Conservation (phyloP, 2,888 invertebrate genomes). For the Stenichneumon culpator region DNA sequence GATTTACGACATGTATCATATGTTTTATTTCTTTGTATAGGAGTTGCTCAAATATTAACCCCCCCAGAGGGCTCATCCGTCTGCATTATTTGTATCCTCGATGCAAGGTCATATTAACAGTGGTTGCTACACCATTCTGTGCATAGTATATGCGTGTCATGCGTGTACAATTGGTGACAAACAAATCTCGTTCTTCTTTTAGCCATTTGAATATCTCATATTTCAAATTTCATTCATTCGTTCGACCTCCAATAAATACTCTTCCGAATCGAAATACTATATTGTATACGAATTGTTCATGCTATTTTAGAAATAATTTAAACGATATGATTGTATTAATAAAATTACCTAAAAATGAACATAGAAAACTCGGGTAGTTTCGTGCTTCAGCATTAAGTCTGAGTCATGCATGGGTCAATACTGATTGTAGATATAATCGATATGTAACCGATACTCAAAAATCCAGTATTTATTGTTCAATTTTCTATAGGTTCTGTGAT, state of each 20-base stretch:
- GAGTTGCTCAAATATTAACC: constrained; percentile 33
- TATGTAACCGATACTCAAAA: constrained; percentile 10
- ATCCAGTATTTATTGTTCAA: constrained; percentile 44
- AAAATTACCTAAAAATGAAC: background rate
- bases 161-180: constrained; percentile 5
- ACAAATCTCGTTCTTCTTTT: background rate
- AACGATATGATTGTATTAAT: background rate
- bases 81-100: background rate
- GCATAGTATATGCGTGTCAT: background rate
- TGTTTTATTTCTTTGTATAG: background rate
- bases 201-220: constrained; percentile 9
- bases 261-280: constrained; percentile 7
- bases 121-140: background rate
- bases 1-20: background rate
- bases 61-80: background rate
- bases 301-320: background rate
- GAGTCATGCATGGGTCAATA: background rate
- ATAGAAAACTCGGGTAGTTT: background rate
- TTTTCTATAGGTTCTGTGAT: constrained; percentile 19
- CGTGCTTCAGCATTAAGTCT: background rate
- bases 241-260: background rate
- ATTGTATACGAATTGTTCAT: background rate
- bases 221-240: background rate
- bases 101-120: constrained; percentile 24
- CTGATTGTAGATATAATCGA: background rate